Conservation (phyloP, 2,888 invertebrate species). For the Zygothrica quintamaculata region DNA sequence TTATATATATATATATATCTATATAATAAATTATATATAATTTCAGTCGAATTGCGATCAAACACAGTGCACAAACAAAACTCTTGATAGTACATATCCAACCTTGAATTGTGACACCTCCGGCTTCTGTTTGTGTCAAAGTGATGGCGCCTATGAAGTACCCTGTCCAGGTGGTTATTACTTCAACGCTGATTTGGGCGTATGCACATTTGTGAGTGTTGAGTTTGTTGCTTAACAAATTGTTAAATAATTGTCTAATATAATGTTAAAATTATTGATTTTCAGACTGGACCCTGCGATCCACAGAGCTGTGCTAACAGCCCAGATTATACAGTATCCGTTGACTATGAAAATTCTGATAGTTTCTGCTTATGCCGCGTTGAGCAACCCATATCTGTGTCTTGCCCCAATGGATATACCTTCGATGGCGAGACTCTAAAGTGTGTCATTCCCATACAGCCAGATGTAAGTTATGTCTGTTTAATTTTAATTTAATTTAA, state of each 20-base stretch:
- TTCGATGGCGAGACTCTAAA: conserved; percentile 39
- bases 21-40: neutral
- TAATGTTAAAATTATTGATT: neutral
- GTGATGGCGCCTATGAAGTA: conserved; percentile 50
- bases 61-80: conserved; percentile 30
- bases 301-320: conserved; percentile 55
- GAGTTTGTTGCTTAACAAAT: too few species aligned
- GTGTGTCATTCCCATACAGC: conserved; percentile 34
- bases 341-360: conserved; percentile 59
- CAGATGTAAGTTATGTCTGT: conserved; percentile 56
- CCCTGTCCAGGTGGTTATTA: conserved; percentile 53
- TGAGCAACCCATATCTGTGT: conserved; percentile 51
- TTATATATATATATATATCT: too few species aligned
- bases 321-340: conserved; percentile 43
- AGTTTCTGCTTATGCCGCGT: conserved; percentile 77
- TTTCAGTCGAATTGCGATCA: conserved; percentile 52
- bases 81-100: conserved; percentile 29
- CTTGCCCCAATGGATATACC: conserved; percentile 70
- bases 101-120: conserved; percentile 46
- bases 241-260: too few species aligned
- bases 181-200: conserved; percentile 25
- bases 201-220: conserved; percentile 65
- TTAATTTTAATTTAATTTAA: neutral
- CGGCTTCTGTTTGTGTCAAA: conserved; percentile 66
- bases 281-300: conserved; percentile 75